A percentile compares a stretch with the other conserved stretches of the same genome.
These are phyloP conservation scores for Nymphicus hollandicus DNA, from an alignment of 2,113 vertebrate genomes.

Conservation along the genomic window DNA sequence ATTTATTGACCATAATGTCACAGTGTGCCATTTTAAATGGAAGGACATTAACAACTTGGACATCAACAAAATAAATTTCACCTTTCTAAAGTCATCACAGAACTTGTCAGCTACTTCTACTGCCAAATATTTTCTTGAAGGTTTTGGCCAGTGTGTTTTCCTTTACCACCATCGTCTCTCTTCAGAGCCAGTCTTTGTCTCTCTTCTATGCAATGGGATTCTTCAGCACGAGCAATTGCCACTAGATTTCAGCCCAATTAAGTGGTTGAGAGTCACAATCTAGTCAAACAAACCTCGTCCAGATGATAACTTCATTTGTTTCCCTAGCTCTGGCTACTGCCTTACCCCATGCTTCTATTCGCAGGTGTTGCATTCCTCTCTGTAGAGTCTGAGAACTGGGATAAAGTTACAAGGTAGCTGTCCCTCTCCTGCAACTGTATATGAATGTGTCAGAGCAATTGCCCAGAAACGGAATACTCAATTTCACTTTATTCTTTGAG, in stretches of 20 bases:
- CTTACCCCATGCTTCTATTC: neutral
- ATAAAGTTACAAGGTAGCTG: neutral
- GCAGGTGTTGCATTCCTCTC: accelerated
- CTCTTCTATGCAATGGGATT: neutral
- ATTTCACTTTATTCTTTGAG: neutral
- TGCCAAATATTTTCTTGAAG: neutral
- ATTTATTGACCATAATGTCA: neutral
- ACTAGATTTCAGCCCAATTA: neutral
- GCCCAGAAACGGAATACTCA: neutral
- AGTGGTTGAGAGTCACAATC: neutral
- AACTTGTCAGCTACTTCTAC: neutral
- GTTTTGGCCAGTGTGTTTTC: neutral
- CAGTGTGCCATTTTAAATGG: neutral
- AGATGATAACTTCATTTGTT: neutral
- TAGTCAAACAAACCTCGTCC: neutral
- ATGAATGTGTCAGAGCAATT: neutral
- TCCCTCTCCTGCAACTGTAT: neutral
- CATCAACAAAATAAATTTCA: neutral
- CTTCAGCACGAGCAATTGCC: neutral
- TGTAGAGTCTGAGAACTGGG: neutral
- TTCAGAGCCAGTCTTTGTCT: neutral
- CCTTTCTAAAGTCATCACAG: neutral
- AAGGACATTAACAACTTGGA: neutral
- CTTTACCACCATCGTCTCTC: neutral
- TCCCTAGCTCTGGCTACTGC: neutral